Conservation (phyloP, 2,797 vertebrate species). For the Natrix natrix region DNA sequence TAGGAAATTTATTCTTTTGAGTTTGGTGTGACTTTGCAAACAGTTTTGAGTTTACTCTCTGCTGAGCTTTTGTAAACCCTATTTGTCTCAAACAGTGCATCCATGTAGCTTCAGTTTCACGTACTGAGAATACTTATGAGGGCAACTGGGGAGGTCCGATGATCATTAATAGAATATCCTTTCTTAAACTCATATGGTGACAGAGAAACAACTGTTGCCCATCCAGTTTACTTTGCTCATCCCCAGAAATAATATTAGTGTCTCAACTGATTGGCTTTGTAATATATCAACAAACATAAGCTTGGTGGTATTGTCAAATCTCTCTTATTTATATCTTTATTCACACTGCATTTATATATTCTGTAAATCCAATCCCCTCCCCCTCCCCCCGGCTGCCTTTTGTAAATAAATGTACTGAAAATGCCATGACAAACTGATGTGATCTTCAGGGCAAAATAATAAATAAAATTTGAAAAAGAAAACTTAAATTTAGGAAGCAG, state of each 20-base stretch:
- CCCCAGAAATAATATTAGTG: not conserved
- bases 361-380: fast-evolving
- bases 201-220: not conserved
- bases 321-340: not conserved
- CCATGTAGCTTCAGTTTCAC: not conserved
- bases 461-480: not conserved
- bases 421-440: not conserved
- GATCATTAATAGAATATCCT: not conserved
- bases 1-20: not conserved
- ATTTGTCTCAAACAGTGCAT: not conserved
- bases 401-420: not conserved
- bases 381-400: not conserved
- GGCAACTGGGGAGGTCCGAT: not conserved
- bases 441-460: not conserved
- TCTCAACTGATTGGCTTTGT: not conserved
- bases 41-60: not conserved
- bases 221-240: not conserved
- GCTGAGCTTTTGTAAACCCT: not conserved
- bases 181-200: not conserved
- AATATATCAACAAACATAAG: not conserved
- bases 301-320: not conserved
- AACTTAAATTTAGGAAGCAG: not conserved
- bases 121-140: not conserved
- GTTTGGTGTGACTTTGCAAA: not conserved
- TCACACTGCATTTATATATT: not conserved